Conservation (phyloP, 2,797 vertebrate species). For the Dicrostonyx torquatus region DNA sequence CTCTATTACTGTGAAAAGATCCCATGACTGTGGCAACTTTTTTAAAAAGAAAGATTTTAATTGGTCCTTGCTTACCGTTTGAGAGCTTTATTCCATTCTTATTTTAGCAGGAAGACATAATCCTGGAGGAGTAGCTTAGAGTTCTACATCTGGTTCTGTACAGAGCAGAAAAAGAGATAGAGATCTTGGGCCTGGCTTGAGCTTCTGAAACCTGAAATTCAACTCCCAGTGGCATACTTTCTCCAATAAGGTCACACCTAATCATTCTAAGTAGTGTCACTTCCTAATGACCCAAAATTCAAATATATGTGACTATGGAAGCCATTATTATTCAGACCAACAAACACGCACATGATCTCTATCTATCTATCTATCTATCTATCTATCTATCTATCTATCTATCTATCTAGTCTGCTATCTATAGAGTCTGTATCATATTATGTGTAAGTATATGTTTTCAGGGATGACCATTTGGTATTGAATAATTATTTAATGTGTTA, state of each 20-base stretch:
- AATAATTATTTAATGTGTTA: background rate
- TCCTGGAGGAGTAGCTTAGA: background rate
- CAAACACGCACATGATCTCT: background rate
- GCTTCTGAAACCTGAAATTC: background rate
- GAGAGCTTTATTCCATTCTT: background rate
- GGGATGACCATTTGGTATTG: background rate
- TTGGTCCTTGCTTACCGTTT: background rate
- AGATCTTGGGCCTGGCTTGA: background rate
- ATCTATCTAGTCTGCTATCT: too few species aligned
- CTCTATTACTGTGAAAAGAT: background rate
- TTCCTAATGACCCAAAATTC: background rate
- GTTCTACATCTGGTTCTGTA: background rate
- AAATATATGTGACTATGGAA: background rate
- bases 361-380: too few species aligned
- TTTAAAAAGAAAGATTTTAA: background rate
- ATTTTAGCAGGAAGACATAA: background rate
- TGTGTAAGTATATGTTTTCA: background rate
- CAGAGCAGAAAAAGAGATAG: background rate
- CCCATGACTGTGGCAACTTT: background rate
- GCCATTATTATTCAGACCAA: background rate
- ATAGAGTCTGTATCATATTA: background rate
- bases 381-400: too few species aligned
- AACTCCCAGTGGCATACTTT: background rate
- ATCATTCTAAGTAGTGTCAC: background rate
- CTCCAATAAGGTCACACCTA: background rate